Base-by-base conservation (phyloP, 2,888 invertebrate genomes). In the Ephialtes manifestator region DNA sequence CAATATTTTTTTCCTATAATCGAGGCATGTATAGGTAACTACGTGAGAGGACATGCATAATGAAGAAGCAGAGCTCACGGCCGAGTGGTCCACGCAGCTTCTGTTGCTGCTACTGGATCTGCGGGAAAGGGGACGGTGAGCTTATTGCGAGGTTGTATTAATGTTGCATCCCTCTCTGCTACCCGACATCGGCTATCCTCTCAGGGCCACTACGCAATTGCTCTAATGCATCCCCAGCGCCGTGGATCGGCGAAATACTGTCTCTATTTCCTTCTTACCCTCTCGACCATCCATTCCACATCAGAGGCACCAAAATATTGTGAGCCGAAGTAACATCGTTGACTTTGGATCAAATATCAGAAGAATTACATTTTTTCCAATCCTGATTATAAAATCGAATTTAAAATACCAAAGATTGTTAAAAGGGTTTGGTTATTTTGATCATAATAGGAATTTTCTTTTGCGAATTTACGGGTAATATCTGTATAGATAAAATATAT, bases 131-230 rank as follows among this genome's bases (percentile, higher is more conserved):
- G 48, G n/a, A 3, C 3, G 46, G 48, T 77, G 58, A 68, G 55
- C 76, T 51, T 81, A 63, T 87, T 87, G 85, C 87, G 87, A 87
- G 88, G 88, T 84, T 89, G 89, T 90, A 90, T 90, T 89, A 90
- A 90, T 90, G 90, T 90, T 90, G 89, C 88, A 90, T 89, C 89
- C 83, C 81, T 87, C 86, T 87, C 84, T 86, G 84, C 87, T 87
- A 88, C 82, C 88, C 88, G 85, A 89, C 88, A 89, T 89, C 87
- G 88, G 88, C 87, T 89, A 89, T 89, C 89, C 89, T 89, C 90
- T 89, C 89, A 88, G 88, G 90, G 86, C 90, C 88, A 90, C 88
- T 90, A 88, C 86, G 89, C 89, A 90, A 90, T 90, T 90, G 89
- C 90, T 90, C 89, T 90, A 90, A 90, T 90, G 90, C 89, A 90